phyloP scores from a whole-genome alignment of 2,113 vertebrate species.

The Oncorhynchus masou region DNA sequence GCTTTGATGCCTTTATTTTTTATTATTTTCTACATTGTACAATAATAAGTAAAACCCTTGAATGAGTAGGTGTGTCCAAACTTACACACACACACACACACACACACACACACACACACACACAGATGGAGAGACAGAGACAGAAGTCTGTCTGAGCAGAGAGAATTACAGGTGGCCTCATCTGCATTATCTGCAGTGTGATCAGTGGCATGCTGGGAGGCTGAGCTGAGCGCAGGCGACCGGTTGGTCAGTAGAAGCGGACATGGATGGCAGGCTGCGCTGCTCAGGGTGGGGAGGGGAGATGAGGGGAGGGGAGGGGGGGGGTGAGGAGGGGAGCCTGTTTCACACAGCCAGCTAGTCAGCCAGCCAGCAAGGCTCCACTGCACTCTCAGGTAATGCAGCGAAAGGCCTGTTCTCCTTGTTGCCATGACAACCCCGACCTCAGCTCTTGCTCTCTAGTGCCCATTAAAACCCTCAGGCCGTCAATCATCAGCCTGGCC shows the following conservation, averaged over 20 bases:
- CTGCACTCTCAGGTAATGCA: constrained; percentile 73
- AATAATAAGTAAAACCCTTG: too few species aligned
- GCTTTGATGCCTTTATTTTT: too few species aligned
- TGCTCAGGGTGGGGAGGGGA: constrained; percentile 3
- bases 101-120: too few species aligned
- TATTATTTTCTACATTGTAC: too few species aligned
- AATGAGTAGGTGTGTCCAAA: too few species aligned
- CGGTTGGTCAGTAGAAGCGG: background rate
- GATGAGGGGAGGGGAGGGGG: constrained; percentile 22
- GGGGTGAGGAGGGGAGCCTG: constrained; percentile 20
- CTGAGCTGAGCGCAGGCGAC: background rate
- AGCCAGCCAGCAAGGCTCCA: constrained; percentile 62
- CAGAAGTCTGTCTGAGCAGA: too few species aligned
- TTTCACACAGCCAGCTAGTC: constrained; percentile 39
- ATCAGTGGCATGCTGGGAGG: constrained; percentile 9
- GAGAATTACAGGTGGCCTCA: background rate
- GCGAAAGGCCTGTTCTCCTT: constrained; percentile 75
- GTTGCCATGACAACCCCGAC: constrained; percentile 83
- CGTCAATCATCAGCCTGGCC: constrained; percentile 80
- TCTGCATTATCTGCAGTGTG: constrained; percentile 24
- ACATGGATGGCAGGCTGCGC: background rate
- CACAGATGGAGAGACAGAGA: too few species aligned
- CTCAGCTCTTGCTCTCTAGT: constrained; percentile 81
- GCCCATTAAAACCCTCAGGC: constrained; percentile 84
- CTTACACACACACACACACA: too few species aligned